Evolutionary conservation across 2,797 vertebrate species (phyloP).

Genomic region (Eremophila alpestris): DNA sequence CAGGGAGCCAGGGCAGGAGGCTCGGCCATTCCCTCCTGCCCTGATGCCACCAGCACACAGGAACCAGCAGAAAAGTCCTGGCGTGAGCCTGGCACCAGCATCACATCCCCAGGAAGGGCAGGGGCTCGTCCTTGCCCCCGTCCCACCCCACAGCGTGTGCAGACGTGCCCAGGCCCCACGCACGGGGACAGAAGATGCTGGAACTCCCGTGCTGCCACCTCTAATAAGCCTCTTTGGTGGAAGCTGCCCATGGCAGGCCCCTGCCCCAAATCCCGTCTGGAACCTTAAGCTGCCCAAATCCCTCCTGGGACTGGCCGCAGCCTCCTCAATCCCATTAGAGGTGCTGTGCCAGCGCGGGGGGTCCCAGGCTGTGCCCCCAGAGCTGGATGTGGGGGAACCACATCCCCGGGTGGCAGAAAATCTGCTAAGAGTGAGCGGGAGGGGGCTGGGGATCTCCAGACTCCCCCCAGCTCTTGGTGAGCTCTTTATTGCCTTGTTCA

Average conservation of each 20-base stretch:
- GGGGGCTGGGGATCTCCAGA: not conserved
- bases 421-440: fast-evolving
- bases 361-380: not conserved
- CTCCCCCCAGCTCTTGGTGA: not conserved
- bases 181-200: not conserved
- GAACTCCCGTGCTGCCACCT: not conserved
- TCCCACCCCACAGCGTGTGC: not conserved
- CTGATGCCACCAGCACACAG: not conserved
- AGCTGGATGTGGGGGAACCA: fast-evolving
- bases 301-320: not conserved
- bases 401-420: not conserved
- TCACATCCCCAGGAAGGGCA: fast-evolving
- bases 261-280: constrained; percentile 62
- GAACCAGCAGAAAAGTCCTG: not conserved
- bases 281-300: constrained; percentile 66
- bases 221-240: constrained; percentile 62
- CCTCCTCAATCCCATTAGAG: constrained; percentile 49
- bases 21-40: not conserved
- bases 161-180: not conserved
- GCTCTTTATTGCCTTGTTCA: not conserved
- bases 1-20: not conserved
- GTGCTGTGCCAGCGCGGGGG: not conserved
- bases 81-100: fast-evolving
- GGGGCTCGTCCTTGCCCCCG: not conserved
- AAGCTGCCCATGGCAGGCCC: constrained; percentile 4